Base-by-base conservation (phyloP, 2,113 vertebrate genomes). In the Trematomus loennbergii region DNA sequence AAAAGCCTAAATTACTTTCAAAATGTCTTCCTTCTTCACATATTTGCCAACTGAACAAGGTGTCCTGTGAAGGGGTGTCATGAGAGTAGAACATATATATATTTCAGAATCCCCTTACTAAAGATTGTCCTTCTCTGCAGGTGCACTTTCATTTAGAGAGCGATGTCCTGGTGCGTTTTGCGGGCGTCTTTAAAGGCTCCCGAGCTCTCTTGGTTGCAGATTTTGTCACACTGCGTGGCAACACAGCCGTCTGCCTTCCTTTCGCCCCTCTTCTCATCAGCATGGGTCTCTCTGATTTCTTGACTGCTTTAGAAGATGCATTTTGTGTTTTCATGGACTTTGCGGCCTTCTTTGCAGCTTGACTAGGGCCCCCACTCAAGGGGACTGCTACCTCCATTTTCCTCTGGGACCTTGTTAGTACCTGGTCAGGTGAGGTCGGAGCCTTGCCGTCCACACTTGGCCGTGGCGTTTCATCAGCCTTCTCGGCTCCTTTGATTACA, bases 361-460 rank as follows among this genome's bases (percentile, higher is more conserved):
- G 69, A 74, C 83, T 88, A 6, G 89, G 86, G 70, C 83, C 88
- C n/a, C 33, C 77, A 2, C 69, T 91, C 20, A 20, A 50, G 61
- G 89, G 46, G 45, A 76, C 67, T 0, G 72, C 67, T 1, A 76
- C 78, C 68, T 94, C 94, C 22, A 94, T 91, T 80, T 94, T 96
- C 59, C 88, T 94, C 89, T 95, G 95, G 57, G 95, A 95, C 66
- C 95, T 91, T 5, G 95, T 96, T 15, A 95, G 78, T 3, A 96
- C 94, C 84, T 95, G 95, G 79, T 95, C 95, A 25, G 92, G 79
- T n/a, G 90, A 88, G 20, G 40, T 63, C 2, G 81, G 68, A 20
- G 72, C 64, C 57, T 90, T 90, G 48, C 45, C 53, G 2, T 91
- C 90, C 2, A 2, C 10, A 58, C 40, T 81, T 43, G 83, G 88